Evolutionary conservation across 1,140 invertebrate genomes (phyloP).

Genomic region (Lepidurus packardi): DNA sequence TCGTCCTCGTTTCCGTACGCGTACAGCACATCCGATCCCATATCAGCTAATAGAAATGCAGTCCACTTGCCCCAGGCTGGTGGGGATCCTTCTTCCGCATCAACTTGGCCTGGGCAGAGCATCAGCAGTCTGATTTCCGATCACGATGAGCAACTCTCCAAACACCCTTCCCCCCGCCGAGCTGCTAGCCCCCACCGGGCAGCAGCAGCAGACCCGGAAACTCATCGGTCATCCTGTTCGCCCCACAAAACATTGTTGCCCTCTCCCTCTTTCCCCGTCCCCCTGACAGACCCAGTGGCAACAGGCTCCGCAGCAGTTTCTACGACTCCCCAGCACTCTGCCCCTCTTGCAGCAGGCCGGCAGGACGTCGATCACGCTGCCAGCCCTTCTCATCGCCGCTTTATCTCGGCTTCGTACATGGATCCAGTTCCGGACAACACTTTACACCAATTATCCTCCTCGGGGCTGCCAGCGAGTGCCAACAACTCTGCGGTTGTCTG

Average conservation of each 20-base stretch:
- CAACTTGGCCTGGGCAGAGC: neutral
- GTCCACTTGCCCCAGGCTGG: neutral
- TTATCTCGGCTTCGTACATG: neutral
- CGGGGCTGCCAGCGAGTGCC: neutral
- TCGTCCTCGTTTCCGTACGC: neutral
- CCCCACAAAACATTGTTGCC: neutral
- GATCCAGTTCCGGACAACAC: neutral
- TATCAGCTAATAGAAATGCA: neutral
- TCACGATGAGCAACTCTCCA: neutral
- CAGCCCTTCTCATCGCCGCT: neutral
- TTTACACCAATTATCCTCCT: neutral
- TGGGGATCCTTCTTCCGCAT: neutral
- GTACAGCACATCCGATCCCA: neutral
- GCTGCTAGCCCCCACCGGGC: neutral
- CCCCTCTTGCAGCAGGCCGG: neutral
- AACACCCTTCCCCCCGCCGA: neutral
- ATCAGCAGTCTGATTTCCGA: neutral
- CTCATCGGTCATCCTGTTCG: neutral
- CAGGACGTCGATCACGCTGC: neutral
- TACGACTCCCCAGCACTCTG: constrained; percentile 16
- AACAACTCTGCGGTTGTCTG: neutral
- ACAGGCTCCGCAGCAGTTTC: neutral
- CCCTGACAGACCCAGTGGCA: neutral
- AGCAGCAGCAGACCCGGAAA: neutral
- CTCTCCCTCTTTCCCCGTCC: neutral